Evolutionary conservation across 2,797 vertebrate genomes (phyloP), one percentile per base, ranked within the genome.

Genomic region (Arnoldichthys spilopterus): DNA sequence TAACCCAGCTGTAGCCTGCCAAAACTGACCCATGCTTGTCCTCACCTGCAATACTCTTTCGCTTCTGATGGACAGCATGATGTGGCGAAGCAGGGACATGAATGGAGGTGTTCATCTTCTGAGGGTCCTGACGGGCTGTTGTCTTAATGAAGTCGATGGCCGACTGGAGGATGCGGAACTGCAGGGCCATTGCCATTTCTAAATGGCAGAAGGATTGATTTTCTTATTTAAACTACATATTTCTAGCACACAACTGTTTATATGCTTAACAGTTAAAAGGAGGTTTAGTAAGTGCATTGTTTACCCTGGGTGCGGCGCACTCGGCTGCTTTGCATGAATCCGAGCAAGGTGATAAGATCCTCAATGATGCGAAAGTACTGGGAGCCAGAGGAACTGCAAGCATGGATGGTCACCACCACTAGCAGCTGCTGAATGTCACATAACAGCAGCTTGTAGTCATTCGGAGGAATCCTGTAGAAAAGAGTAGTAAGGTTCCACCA

Each of bases 341-440:
- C 97, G 84, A 99, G 93, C 82, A 99, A 91, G 32, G 97, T 96
- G 89, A 98, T 95, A 83, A 99, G 96, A 88, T 99, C 98, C 90
- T 99, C 98, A 79, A 99, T 96, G 90, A 99, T 98, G 89, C 97
- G 96, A 89, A 99, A 99, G 90, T 99, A 99, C n/a, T 98, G 98
- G 80, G 96, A 94, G 83, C 98, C 98, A 2, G 97, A 98, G 63
- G 96, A 98, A 91, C 97, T 99, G 92, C 98, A 99, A 84, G 98
- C 97, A 88, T 99, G 98, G 90, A 99, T 96, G 53, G 97, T 96
- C 85, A 99, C 96, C 6, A 96, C 96, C 62, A 97, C 94, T 82
- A 99, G 85, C 84, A 99, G 93, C 87, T 98, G 97, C 91, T 99
- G 98, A 88, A 99, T 95, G 88, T 99, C 98, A 63, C 96, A 98